These are phyloP conservation scores for Todiramphus chloris DNA, from an alignment of 2,113 vertebrate genomes.

Conservation along the genomic window DNA sequence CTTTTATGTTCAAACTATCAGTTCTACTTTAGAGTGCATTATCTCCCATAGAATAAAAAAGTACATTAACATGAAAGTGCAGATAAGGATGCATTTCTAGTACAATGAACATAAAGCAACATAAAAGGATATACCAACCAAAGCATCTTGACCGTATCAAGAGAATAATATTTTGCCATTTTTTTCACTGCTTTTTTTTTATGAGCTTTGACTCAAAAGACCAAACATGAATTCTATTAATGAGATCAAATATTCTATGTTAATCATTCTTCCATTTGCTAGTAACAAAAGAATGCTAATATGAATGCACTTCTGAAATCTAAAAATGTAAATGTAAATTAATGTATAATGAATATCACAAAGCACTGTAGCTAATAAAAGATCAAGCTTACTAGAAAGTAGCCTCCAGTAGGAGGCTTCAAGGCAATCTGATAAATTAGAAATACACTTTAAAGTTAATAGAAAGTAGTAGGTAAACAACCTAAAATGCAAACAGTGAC, in stretches of 20 bases:
- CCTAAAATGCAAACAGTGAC: not conserved
- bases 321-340: slow-evolving; percentile 35
- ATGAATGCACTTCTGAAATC: slow-evolving; percentile 44
- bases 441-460: slow-evolving; percentile 23
- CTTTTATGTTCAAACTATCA: not conserved
- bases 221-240: slow-evolving; percentile 47
- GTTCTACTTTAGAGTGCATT: not conserved
- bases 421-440: slow-evolving; percentile 35
- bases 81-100: slow-evolving; percentile 21
- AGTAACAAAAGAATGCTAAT: slow-evolving; percentile 50
- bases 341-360: slow-evolving; percentile 30
- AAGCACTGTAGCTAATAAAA: slow-evolving; percentile 44
- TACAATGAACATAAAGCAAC: slow-evolving; percentile 16
- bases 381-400: slow-evolving; percentile 42
- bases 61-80: not conserved
- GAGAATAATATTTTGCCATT: not conserved
- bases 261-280: slow-evolving; percentile 57
- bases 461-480: slow-evolving; percentile 11
- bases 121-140: not conserved
- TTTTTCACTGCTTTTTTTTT: not conserved
- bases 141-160: not conserved
- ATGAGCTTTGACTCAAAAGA: slow-evolving; percentile 33
- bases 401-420: not conserved
- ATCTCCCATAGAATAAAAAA: not conserved
- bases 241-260: slow-evolving; percentile 46